A percentile compares a stretch with the other conserved stretches of the same genome.
Evolutionary conservation across 1,140 invertebrate genomes (phyloP).

Genomic region (Atta texana): DNA sequence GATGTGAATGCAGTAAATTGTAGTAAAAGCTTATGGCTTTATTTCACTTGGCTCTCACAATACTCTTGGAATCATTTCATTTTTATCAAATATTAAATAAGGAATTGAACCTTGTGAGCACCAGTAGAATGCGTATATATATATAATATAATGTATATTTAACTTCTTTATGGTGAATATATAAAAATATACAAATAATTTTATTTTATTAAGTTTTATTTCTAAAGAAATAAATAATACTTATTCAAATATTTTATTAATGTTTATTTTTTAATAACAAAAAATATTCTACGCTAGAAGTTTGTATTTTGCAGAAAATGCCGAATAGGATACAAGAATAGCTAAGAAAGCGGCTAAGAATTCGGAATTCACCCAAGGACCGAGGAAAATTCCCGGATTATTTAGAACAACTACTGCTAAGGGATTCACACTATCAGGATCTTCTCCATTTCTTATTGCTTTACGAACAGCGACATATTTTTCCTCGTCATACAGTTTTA

Average conservation of each 20-base stretch:
- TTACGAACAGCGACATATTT: slow-evolving; percentile 94
- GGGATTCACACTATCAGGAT: slow-evolving; percentile 90
- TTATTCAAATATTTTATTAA: slow-evolving; percentile 30
- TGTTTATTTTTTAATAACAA: slow-evolving; percentile 37
- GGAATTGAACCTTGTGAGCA: too few relatives aligned
- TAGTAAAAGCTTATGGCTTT: neutral
- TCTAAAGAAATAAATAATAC: slow-evolving; percentile 20
- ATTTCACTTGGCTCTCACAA: too few relatives aligned
- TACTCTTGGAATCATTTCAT: too few relatives aligned
- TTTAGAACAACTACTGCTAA: slow-evolving; percentile 91
- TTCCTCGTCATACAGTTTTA: slow-evolving; percentile 96
- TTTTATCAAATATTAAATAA: too few relatives aligned
- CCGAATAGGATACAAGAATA: slow-evolving; percentile 94
- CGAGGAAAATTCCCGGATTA: slow-evolving; percentile 95
- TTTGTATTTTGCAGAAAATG: slow-evolving; percentile 94
- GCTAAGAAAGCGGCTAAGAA: slow-evolving; percentile 93
- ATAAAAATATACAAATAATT: neutral
- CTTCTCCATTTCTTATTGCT: slow-evolving; percentile 90
- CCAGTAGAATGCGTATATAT: too few relatives aligned
- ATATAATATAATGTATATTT: neutral
- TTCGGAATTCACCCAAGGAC: slow-evolving; percentile 97
- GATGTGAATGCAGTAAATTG: neutral
- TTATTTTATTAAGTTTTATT: neutral
- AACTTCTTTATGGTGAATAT: neutral
- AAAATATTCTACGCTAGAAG: slow-evolving; percentile 86